phyloP scores from a whole-genome alignment of 2,888 invertebrate species.

The Tineola bisselliella region DNA sequence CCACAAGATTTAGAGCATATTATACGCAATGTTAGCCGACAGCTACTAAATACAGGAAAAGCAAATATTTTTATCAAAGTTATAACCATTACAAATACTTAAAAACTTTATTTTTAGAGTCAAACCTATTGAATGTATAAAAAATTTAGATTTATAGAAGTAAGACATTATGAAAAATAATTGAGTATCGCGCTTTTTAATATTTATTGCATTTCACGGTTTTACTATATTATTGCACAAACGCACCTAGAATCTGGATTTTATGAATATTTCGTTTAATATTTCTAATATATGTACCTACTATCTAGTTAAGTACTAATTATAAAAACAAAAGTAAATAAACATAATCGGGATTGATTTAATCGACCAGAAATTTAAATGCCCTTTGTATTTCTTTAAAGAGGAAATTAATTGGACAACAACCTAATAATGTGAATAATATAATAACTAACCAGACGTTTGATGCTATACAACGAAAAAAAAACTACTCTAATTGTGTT shows the following conservation, averaged over 20 bases:
- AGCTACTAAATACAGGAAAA: neutral
- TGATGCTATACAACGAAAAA: too few relatives aligned
- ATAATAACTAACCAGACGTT: too few relatives aligned
- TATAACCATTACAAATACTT: neutral
- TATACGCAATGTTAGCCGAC: neutral
- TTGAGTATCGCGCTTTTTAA: constrained; percentile 27
- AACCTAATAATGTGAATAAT: too few relatives aligned
- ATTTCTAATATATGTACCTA: neutral
- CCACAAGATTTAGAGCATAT: too few relatives aligned
- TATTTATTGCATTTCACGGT: constrained; percentile 28
- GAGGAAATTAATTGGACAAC: too few relatives aligned
- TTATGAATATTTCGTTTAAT: neutral
- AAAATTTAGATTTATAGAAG: constrained; percentile 15
- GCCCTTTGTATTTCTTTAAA: too few relatives aligned
- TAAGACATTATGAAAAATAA: constrained; percentile 18
- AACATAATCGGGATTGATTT: too few relatives aligned
- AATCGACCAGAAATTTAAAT: too few relatives aligned
- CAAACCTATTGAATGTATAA: neutral
- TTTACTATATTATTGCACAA: constrained; percentile 21
- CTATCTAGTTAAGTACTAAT: too few relatives aligned
- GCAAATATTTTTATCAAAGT: neutral
- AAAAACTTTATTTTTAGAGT: neutral
- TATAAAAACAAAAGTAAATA: too few relatives aligned
- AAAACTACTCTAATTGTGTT: too few relatives aligned
- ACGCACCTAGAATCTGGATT: constrained; percentile 23